These are phyloP conservation scores for Equus przewalskii DNA, from an alignment of 2,113 vertebrate species.

Conservation along the genomic window DNA sequence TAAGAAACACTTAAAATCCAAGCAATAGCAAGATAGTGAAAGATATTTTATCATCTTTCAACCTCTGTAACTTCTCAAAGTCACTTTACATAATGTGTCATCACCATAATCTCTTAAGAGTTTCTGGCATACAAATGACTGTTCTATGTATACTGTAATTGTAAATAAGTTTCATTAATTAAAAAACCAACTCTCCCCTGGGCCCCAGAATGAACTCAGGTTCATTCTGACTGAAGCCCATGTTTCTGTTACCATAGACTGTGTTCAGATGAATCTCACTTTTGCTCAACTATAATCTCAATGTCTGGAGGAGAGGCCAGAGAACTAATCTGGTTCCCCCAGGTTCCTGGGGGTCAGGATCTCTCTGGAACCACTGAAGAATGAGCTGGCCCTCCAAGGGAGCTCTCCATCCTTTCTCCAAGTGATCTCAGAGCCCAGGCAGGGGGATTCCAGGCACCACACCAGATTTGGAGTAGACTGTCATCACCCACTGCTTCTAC, in stretches of 20 bases:
- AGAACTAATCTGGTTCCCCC: background rate
- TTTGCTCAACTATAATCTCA: background rate
- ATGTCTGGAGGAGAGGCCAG: background rate
- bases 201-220: background rate
- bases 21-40: background rate
- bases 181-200: background rate
- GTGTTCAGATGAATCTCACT: background rate
- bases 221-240: slow-evolving; percentile 11
- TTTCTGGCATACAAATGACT: slow-evolving; percentile 23
- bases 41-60: background rate
- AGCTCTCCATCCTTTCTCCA: no score
- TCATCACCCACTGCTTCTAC: background rate
- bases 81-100: slow-evolving; percentile 19
- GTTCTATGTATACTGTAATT: background rate
- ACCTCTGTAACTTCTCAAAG: slow-evolving; percentile 23
- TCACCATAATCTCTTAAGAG: background rate
- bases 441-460: background rate
- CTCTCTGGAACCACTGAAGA: background rate
- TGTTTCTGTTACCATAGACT: background rate
- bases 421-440: background rate
- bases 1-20: slow-evolving; percentile 55
- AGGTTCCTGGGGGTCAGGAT: background rate
- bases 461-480: background rate
- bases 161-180: slow-evolving; percentile 23
- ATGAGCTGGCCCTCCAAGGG: background rate